Evolutionary conservation across 2,113 vertebrate genomes (phyloP), one percentile per base, ranked within the genome.

Genomic region (Ivindomyrus marchei): DNA sequence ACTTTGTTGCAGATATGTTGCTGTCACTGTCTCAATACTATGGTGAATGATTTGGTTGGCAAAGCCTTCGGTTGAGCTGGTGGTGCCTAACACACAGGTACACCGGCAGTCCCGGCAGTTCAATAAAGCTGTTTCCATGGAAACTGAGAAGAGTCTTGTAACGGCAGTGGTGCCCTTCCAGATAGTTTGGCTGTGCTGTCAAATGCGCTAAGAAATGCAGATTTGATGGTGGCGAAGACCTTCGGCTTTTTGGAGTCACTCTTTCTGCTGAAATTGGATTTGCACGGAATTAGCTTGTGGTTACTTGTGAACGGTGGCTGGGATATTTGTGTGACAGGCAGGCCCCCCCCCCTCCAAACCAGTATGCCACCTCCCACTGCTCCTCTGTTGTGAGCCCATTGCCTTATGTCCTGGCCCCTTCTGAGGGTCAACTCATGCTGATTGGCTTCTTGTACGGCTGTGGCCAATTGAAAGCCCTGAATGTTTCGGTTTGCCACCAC

Each of bases 41-140:
- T 87, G 45, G 49, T 87, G 50, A 50, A 87, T 50, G 49, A 52
- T 52, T 87, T 87, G 85, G 49, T 87, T 87, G 85, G 77, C 50
- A 19, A 42, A 52, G 66, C 70, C 21, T 31, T 2, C 36, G 24
- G 4, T 42, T 36, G 46, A 31, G 50, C 56, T 87, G 84, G 49
- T 3, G 17, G 31, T 87, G 39, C 31, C 15, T 90, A 21, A 7
- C 56, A 45, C 27, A 13, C 56, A 45, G 53, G 84, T 87, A 66
- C 85, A 21, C 50, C 56, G 31, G 49, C 5, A 9, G 66, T 56
- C 21, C n/a, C 36, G 19, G 19, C 36, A 66, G n/a, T 36, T 70
- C 84, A 77, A 49, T 58, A 31, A 77, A 90, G 31, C 90, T 36
- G 90, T 90, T 90, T 70, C 90, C 58, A 90, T 90, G 90, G 90